phyloP scores from a whole-genome alignment of 1,140 invertebrate genomes.

The Brachionus rotundiformis region DNA sequence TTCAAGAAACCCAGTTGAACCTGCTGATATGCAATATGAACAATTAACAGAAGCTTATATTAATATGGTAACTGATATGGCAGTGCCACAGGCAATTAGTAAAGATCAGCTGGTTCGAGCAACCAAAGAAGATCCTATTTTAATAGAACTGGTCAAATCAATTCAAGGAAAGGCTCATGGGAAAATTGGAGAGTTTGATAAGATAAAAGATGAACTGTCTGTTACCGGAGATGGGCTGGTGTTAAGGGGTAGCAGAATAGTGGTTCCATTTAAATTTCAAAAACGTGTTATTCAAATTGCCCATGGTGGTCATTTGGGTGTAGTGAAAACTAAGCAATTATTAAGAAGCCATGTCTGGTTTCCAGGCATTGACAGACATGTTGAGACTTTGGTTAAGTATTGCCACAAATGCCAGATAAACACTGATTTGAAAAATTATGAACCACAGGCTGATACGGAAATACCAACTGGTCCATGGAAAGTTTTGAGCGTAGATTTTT shows the following conservation, averaged over 20 bases:
- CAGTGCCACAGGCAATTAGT: not conserved
- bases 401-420: conserved; percentile 54
- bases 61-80: not conserved
- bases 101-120: not conserved
- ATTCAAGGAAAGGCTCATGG: not conserved
- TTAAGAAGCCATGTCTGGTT: conserved; percentile 54
- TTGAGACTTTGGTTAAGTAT: conserved; percentile 52
- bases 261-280: conserved; percentile 53
- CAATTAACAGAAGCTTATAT: conserved; percentile 9
- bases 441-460: conserved; percentile 55
- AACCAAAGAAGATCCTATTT: conserved; percentile 10
- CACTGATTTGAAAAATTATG: conserved; percentile 54
- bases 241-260: conserved; percentile 52
- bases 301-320: conserved; percentile 53
- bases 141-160: conserved; percentile 8
- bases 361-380: conserved; percentile 52
- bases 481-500: conserved; percentile 57
- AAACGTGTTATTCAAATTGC: conserved; percentile 52
- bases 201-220: conserved; percentile 13
- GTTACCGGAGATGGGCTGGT: conserved; percentile 41
- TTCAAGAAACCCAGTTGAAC: not conserved
- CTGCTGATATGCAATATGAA: conserved; percentile 1
- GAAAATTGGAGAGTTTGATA: not conserved
- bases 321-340: conserved; percentile 54
- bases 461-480: conserved; percentile 54